A percentile compares a stretch with the other conserved stretches of the same genome.
phyloP scores from a whole-genome alignment of 2,888 invertebrate genomes.

The Luperina testacea region DNA sequence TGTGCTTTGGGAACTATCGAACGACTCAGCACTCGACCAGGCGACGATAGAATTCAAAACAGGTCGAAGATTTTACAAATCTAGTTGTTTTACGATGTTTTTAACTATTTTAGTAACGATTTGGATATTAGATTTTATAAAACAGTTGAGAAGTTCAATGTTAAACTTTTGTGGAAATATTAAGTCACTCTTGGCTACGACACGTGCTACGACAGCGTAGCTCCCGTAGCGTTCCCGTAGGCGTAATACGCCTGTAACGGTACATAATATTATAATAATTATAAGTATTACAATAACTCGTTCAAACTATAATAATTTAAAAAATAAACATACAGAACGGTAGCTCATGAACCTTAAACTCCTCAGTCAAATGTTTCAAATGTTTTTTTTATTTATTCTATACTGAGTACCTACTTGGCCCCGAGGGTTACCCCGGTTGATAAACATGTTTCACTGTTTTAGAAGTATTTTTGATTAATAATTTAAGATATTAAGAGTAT shows the following conservation, averaged over 20 bases:
- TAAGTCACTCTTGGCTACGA: not conserved
- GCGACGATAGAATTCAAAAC: not conserved
- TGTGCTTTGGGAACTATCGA: not conserved
- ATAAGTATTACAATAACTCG: not conserved
- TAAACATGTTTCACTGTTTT: not conserved
- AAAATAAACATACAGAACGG: not conserved
- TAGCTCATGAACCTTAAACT: slow-evolving; percentile 1
- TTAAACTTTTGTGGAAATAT: not conserved
- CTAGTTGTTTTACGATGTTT: not conserved
- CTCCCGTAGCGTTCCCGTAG: not conserved
- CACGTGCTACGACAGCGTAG: not conserved
- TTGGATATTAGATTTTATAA: not conserved
- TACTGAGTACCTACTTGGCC: slow-evolving; percentile 6
- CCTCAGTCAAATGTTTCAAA: slow-evolving; percentile 23
- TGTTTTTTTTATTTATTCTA: slow-evolving; percentile 34
- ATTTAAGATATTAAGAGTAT: not conserved
- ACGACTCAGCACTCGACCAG: not conserved
- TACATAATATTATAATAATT: not conserved
- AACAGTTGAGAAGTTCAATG: not conserved
- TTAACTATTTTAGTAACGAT: not conserved
- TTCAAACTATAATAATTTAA: not conserved
- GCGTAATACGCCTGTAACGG: not conserved
- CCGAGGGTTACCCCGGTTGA: slow-evolving; percentile 2
- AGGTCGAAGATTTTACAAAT: not conserved
- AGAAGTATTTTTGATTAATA: slow-evolving; percentile 1